Conservation (phyloP, 2,797 vertebrate species). For the Channa striata region DNA sequence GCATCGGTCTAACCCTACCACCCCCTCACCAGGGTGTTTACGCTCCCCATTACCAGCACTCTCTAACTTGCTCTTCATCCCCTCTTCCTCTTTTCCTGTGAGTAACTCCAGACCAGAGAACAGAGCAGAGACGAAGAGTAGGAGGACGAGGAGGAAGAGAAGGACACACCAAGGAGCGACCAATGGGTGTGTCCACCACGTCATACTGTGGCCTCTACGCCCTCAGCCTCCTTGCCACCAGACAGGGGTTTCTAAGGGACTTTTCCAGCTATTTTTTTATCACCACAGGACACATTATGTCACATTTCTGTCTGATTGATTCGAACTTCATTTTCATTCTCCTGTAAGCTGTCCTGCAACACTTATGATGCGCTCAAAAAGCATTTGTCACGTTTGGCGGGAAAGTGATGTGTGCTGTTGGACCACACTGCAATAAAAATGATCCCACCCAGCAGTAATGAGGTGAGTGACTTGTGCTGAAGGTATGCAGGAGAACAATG, state of each 20-base stretch:
- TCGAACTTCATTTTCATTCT: slow-evolving; percentile 57
- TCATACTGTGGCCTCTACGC: slow-evolving; percentile 76
- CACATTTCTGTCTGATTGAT: slow-evolving; percentile 54
- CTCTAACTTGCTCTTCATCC: slow-evolving; percentile 50
- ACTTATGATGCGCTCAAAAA: neutral
- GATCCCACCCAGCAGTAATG: slow-evolving; percentile 23
- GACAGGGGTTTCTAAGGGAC: slow-evolving; percentile 65
- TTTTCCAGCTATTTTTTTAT: slow-evolving; percentile 77
- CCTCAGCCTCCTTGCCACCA: slow-evolving; percentile 55
- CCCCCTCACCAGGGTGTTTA: slow-evolving; percentile 74
- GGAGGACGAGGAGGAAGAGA: slow-evolving; percentile 49
- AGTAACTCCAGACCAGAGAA: slow-evolving; percentile 73
- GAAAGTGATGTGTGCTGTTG: slow-evolving; percentile 32
- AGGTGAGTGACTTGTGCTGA: slow-evolving; percentile 38
- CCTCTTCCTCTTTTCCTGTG: slow-evolving; percentile 71
- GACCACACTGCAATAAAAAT: slow-evolving; percentile 1
- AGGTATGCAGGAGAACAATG: slow-evolving; percentile 56
- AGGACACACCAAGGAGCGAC: slow-evolving; percentile 68
- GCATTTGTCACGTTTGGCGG: slow-evolving; percentile 31
- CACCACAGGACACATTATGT: slow-evolving; percentile 58
- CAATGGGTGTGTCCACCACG: slow-evolving; percentile 79
- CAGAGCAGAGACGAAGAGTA: slow-evolving; percentile 51
- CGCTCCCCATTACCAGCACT: slow-evolving; percentile 52
- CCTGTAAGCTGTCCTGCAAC: slow-evolving; percentile 35
- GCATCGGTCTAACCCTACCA: slow-evolving; percentile 59